These are phyloP conservation scores for Lindbergichthys nudifrons DNA, from an alignment of 2,797 vertebrate genomes.

Conservation along the genomic window DNA sequence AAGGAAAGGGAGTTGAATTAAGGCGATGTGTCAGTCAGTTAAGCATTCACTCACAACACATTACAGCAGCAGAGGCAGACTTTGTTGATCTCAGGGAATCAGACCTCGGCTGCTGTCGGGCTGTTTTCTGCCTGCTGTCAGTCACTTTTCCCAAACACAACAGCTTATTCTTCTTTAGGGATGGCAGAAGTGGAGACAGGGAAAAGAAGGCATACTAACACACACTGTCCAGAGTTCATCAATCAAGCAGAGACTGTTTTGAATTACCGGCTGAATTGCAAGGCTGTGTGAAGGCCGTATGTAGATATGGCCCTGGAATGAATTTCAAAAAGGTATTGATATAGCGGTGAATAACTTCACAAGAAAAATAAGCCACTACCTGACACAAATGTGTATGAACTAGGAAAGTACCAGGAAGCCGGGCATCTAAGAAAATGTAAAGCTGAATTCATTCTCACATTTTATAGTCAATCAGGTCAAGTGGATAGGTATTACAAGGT, in stretches of 20 bases:
- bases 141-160: constrained; percentile 65
- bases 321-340: constrained; percentile 51
- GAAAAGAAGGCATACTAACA: constrained; percentile 40
- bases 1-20: constrained; percentile 41
- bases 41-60: constrained; percentile 52
- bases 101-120: constrained; percentile 62
- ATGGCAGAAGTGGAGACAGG: constrained; percentile 40
- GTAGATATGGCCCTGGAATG: constrained; percentile 24
- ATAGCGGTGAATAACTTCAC: constrained; percentile 36
- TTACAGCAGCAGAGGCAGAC: constrained; percentile 53
- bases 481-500: neutral
- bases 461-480: neutral
- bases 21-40: constrained; percentile 47
- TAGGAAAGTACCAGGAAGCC: neutral
- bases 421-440: neutral
- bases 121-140: constrained; percentile 70
- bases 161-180: constrained; percentile 55
- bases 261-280: constrained; percentile 48
- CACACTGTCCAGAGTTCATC: constrained; percentile 61
- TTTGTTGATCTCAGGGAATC: constrained; percentile 65
- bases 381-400: constrained; percentile 1
- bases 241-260: constrained; percentile 47
- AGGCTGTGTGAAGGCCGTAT: constrained; percentile 48
- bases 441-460: neutral
- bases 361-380: constrained; percentile 10